Conservation (phyloP, 2,888 invertebrate species). For the Coremacera marginata region DNA sequence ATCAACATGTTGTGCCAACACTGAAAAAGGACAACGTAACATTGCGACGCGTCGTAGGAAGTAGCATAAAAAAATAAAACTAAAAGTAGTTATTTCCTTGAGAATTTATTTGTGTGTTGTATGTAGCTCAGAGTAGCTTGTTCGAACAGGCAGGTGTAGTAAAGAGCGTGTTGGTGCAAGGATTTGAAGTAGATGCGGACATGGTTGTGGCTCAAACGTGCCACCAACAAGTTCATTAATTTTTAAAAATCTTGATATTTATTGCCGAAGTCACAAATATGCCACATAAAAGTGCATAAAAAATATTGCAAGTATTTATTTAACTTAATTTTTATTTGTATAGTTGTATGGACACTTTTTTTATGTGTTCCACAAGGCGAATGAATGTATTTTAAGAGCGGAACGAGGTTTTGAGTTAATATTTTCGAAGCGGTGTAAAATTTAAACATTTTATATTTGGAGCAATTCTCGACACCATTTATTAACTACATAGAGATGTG, state of each 20-base stretch:
- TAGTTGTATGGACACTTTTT: too few species aligned
- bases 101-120: slow-evolving; percentile 4
- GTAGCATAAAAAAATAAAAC: background rate
- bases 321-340: too few species aligned
- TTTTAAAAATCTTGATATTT: slow-evolving; percentile 24
- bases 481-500: too few species aligned
- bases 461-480: too few species aligned
- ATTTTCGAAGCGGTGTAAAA: too few species aligned
- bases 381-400: too few species aligned
- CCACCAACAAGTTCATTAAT: slow-evolving; percentile 32
- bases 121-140: background rate
- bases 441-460: too few species aligned
- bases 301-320: too few species aligned
- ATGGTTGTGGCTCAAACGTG: background rate
- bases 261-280: slow-evolving; percentile 23
- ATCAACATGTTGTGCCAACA: slow-evolving; percentile 25
- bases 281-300: background rate
- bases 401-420: too few species aligned
- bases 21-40: background rate
- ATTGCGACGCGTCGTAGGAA: background rate
- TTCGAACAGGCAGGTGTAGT: background rate
- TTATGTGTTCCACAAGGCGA: too few species aligned
- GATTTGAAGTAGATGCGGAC: background rate
- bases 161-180: background rate
- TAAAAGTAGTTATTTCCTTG: background rate